Evolutionary conservation across 1,140 invertebrate species (phyloP).

Genomic region (Acyrthosiphon pisum): DNA sequence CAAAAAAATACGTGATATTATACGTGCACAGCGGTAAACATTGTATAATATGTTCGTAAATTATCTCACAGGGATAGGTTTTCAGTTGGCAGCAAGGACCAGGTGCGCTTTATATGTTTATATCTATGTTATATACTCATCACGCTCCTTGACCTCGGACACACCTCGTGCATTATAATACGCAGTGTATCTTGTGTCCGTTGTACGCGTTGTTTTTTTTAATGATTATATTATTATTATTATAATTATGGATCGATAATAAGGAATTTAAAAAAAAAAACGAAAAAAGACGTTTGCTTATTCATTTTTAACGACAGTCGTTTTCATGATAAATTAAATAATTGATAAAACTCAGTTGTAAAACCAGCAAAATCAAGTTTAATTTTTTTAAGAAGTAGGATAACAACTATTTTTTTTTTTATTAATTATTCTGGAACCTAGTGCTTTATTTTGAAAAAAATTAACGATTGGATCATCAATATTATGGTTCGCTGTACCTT

Average conservation of each 20-base stretch:
- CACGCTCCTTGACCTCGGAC: constrained; percentile 11
- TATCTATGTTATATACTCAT: not conserved
- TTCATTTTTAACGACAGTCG: not conserved
- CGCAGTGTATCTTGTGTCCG: not conserved
- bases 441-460: not conserved
- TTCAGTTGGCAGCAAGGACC: not conserved
- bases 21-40: not conserved
- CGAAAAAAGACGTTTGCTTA: not conserved
- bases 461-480: not conserved
- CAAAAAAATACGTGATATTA: not conserved
- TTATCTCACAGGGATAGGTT: constrained; percentile 28
- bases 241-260: not conserved
- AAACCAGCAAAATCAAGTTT: not conserved
- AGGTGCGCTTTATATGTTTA: not conserved
- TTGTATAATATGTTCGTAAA: not conserved
- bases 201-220: not conserved
- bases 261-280: not conserved
- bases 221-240: not conserved
- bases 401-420: not conserved
- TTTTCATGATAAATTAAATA: not conserved
- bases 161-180: not conserved
- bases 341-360: not conserved
- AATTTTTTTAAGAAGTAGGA: not conserved
- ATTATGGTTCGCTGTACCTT: not conserved
- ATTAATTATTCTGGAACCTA: not conserved